Evolutionary conservation across 2,888 invertebrate genomes (phyloP), one percentile per base, ranked within the genome.

Genomic region (Papilio gigon): DNA sequence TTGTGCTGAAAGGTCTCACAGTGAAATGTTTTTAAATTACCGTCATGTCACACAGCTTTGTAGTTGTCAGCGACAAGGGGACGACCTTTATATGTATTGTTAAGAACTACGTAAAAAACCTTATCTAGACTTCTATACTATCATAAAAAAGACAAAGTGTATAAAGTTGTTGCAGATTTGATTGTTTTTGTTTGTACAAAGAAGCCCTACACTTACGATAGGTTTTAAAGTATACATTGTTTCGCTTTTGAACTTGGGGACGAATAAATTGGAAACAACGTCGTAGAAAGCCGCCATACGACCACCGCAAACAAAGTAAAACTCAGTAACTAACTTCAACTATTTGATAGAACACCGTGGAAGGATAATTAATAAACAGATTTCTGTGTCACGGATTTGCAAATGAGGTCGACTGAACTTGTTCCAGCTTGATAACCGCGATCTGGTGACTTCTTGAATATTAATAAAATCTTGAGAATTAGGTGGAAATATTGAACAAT

Each of bases 11-110:
- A 74, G 76, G 72, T 73, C 70, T 70, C 71, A 70, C 76, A 77
- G 80, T 79, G 82, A 84, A 83, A 79, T 77, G 80, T 79, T 83
- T 82, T 83, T 80, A 81, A 82, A 83, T 82, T 81, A 84, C 83
- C 25, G 33, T 37, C 68, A 50, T 47, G 50, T 50, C 47, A 60
- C 47, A 37, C 27, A 67, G 61, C 62, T 67, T 62, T 44, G 63
- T 42, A 50, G 68, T 60, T 40, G 37, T 35, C 50, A 30, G 14
- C 35, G 20, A 40, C 50, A 60, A 50, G 47, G 27, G 12, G 17
- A 44, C 17, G 56, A 35, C n/a, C 17, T 58, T 22, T 42, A 42
- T 35, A n/a, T 56, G 30, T 56, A 56, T 56, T 56, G 53, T 56
- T 30, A 53, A 14, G 9, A 30, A 30, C n/a, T 30, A 30, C 9